These are phyloP conservation scores for Caligus rogercresseyi DNA, from an alignment of 1,140 invertebrate species.

Conservation along the genomic window DNA sequence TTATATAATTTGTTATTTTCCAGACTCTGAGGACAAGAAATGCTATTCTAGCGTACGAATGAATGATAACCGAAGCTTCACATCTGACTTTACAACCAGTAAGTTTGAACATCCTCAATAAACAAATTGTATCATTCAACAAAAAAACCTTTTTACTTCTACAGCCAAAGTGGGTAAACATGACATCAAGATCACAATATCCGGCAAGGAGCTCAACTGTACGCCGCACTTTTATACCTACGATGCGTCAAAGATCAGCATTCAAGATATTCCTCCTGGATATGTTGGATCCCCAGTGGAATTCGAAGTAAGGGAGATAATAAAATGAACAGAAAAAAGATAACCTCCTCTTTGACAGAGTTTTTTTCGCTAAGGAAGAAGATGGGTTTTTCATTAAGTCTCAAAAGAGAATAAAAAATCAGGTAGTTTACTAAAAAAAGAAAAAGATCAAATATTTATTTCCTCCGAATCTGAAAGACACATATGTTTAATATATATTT, in stretches of 20 bases:
- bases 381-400: too few relatives aligned
- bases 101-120: neutral
- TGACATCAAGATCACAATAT: conserved; percentile 12
- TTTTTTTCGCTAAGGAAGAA: too few relatives aligned
- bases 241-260: conserved; percentile 13
- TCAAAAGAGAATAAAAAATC: too few relatives aligned
- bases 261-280: conserved; percentile 12
- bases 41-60: neutral
- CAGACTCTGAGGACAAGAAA: conserved; percentile 2
- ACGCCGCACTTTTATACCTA: conserved; percentile 17
- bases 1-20: too few relatives aligned
- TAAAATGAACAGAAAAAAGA: neutral
- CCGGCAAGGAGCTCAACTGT: conserved; percentile 2
- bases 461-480: too few relatives aligned
- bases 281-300: conserved; percentile 18
- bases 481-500: too few relatives aligned
- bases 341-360: too few relatives aligned
- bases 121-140: too few relatives aligned
- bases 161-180: conserved; percentile 11
- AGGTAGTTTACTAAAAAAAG: too few relatives aligned
- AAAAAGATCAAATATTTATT: too few relatives aligned
- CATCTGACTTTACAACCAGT: conserved; percentile 17
- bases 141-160: neutral
- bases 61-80: conserved; percentile 9
- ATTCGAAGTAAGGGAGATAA: conserved; percentile 13